These are phyloP conservation scores for Brachyhypopomus gauderio DNA, from an alignment of 2,113 vertebrate genomes.

Conservation along the genomic window DNA sequence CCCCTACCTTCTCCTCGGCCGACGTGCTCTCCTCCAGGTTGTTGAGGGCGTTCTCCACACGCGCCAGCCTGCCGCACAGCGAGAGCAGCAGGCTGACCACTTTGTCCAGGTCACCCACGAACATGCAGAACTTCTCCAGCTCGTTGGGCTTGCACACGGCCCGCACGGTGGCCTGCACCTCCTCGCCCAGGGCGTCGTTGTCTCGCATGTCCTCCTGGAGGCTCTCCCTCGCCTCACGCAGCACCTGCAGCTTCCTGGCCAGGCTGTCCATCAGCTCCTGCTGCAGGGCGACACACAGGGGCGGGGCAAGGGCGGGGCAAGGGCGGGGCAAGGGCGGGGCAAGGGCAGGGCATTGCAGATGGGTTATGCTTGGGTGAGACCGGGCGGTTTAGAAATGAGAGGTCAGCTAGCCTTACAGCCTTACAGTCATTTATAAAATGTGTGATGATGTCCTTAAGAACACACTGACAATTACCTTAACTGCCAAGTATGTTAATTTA, in stretches of 20 bases:
- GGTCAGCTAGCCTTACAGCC: too few relatives aligned
- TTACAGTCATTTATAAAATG: too few relatives aligned
- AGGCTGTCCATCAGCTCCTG: slow-evolving; percentile 92
- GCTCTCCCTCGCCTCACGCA: slow-evolving; percentile 83
- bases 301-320: too few relatives aligned
- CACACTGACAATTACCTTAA: too few relatives aligned
- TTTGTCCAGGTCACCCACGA: slow-evolving; percentile 92
- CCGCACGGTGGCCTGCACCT: slow-evolving; percentile 85
- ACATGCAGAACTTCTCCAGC: slow-evolving; percentile 94
- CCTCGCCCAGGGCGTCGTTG: slow-evolving; percentile 84
- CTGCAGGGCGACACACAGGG: slow-evolving; percentile 67
- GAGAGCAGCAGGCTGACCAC: slow-evolving; percentile 93
- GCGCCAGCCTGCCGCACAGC: slow-evolving; percentile 86
- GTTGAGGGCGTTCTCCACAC: slow-evolving; percentile 93
- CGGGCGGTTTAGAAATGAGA: too few relatives aligned
- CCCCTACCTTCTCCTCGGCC: slow-evolving; percentile 81
- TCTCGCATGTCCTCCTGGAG: slow-evolving; percentile 89
- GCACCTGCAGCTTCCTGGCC: slow-evolving; percentile 85
- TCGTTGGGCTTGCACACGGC: slow-evolving; percentile 87
- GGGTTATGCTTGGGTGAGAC: too few relatives aligned
- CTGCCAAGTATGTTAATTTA: too few relatives aligned
- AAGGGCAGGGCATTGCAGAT: background rate
- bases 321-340: too few relatives aligned
- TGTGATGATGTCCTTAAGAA: too few relatives aligned
- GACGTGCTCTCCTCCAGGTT: slow-evolving; percentile 82